A percentile compares a stretch with the other conserved stretches of the same genome.
Conservation (phyloP, 2,888 invertebrate genomes). For the Oxyscelio sp. region DNA sequence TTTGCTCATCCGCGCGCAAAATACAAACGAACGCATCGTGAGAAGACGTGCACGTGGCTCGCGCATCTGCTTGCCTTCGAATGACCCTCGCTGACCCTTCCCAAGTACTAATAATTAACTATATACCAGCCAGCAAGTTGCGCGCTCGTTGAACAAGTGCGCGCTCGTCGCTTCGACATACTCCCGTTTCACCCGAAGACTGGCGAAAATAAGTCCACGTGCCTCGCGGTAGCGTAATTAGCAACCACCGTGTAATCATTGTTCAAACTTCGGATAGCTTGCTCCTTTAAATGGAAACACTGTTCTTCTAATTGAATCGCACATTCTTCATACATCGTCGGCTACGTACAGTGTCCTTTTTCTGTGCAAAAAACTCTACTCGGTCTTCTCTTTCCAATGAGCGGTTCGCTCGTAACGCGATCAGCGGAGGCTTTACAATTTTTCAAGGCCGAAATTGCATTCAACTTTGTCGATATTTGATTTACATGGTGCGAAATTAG, state of each 20-base stretch:
- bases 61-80: slow-evolving; percentile 84
- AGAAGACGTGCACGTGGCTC: slow-evolving; percentile 83
- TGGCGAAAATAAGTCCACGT: slow-evolving; percentile 19
- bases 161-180: slow-evolving; percentile 18
- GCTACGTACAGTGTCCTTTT: no score
- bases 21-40: slow-evolving; percentile 56
- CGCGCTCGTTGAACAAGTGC: slow-evolving; percentile 44
- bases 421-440: no score
- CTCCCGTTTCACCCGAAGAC: slow-evolving; percentile 23
- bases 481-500: no score
- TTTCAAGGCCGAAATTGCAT: no score
- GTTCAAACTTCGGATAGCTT: not conserved
- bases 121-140: slow-evolving; percentile 66
- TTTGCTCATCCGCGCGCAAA: slow-evolving; percentile 34
- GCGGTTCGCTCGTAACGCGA: no score
- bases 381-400: no score
- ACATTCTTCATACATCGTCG: no score
- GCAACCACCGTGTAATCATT: slow-evolving; percentile 20
- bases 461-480: no score
- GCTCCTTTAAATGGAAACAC: no score
- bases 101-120: slow-evolving; percentile 87
- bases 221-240: slow-evolving; percentile 47
- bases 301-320: no score
- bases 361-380: no score
- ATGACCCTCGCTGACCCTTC: slow-evolving; percentile 85